A percentile compares a stretch with the other conserved stretches of the same genome.
phyloP scores from a whole-genome alignment of 2,113 vertebrate genomes.

The Synchiropus splendidus region DNA sequence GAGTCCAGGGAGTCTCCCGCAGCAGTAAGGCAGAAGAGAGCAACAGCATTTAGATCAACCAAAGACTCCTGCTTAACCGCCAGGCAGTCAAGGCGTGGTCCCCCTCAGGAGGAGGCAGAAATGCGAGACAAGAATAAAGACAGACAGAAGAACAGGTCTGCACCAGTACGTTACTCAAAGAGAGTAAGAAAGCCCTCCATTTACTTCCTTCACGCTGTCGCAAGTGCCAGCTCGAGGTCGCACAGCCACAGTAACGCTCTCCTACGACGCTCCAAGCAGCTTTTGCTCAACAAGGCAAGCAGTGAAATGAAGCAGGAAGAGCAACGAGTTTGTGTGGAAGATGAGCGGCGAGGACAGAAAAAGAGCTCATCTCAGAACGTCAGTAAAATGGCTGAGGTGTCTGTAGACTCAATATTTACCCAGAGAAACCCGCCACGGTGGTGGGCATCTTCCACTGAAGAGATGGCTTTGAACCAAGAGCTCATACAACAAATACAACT shows the following conservation, averaged over 20 bases:
- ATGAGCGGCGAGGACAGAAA: conserved; percentile 6
- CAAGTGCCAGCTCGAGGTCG: conserved; percentile 73
- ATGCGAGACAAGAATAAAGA: conserved; percentile 37
- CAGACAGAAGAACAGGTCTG: conserved; percentile 19
- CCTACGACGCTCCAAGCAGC: conserved; percentile 75
- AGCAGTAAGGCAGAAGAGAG: conserved; percentile 21
- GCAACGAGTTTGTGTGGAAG: conserved; percentile 41
- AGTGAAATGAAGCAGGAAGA: conserved; percentile 57
- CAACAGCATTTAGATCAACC: conserved; percentile 33
- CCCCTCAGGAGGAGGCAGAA: conserved; percentile 12
- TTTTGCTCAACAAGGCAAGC: conserved; percentile 73
- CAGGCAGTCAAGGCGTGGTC: conserved; percentile 12
- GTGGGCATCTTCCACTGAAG: conserved; percentile 82
- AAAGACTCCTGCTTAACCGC: conserved; percentile 49
- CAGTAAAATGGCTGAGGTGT: conserved; percentile 57
- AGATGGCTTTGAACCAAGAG: conserved; percentile 75
- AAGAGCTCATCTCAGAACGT: conserved; percentile 43
- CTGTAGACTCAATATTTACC: conserved; percentile 75
- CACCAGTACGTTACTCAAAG: conserved; percentile 74
- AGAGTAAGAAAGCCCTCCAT: conserved; percentile 79
- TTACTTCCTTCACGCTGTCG: conserved; percentile 78
- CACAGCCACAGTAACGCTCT: conserved; percentile 77
- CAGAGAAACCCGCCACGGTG: conserved; percentile 74
- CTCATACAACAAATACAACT: conserved; percentile 77
- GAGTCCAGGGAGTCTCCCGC: conserved; percentile 52